phyloP scores from a whole-genome alignment of 2,888 invertebrate genomes.

The Aleiodes alternator region DNA sequence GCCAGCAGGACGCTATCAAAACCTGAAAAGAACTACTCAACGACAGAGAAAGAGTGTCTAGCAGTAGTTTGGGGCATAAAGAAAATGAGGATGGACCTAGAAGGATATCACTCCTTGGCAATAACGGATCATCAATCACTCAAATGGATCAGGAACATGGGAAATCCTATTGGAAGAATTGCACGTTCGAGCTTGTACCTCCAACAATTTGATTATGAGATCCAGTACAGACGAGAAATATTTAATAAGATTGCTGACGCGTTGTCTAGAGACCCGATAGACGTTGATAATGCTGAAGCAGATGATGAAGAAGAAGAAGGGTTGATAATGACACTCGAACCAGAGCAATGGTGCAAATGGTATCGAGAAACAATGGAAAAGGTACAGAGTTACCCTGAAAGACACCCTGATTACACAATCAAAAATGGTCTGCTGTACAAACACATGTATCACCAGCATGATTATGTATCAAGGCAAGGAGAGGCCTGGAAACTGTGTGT shows the following conservation, averaged over 20 bases:
- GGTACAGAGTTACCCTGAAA: neutral
- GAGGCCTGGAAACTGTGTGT: constrained; percentile 34
- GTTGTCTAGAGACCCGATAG: neutral
- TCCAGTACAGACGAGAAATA: neutral
- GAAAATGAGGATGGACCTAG: constrained; percentile 5
- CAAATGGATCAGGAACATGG: neutral
- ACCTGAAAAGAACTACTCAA: constrained; percentile 32
- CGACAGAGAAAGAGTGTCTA: constrained; percentile 40
- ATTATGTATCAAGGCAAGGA: neutral
- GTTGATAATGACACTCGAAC: neutral
- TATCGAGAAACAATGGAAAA: neutral
- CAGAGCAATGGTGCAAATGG: constrained; percentile 1
- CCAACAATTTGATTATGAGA: neutral
- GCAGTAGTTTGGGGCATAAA: constrained; percentile 31
- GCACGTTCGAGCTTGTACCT: neutral
- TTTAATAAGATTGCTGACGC: neutral
- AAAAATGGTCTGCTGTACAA: neutral
- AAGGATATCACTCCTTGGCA: neutral
- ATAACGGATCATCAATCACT: constrained; percentile 8
- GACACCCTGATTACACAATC: neutral
- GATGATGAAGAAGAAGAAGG: neutral
- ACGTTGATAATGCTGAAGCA: neutral
- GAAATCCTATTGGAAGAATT: neutral
- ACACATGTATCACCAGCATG: neutral
- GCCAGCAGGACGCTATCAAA: constrained; percentile 27